A percentile compares a stretch with the other conserved stretches of the same genome.
Conservation (phyloP, 2,888 invertebrate genomes). For the Ceraclea dissimilis region DNA sequence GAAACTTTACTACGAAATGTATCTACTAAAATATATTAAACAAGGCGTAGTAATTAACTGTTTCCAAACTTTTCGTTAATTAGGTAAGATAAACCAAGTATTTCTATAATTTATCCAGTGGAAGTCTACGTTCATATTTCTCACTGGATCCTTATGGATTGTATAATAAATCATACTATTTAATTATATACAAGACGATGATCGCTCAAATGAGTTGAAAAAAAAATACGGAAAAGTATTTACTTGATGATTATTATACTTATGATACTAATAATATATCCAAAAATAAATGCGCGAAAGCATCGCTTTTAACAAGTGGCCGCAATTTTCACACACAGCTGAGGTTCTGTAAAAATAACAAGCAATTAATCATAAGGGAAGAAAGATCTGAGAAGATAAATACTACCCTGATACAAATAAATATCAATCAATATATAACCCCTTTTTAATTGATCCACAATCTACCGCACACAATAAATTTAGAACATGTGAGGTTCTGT, state of each 20-base stretch:
- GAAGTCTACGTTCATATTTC: not conserved
- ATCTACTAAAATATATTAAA: too few relatives aligned
- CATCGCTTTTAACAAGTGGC: not conserved
- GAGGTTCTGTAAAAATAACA: not conserved
- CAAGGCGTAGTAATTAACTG: too few relatives aligned
- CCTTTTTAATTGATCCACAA: not conserved
- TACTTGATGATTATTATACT: not conserved
- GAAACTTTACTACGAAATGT: too few relatives aligned
- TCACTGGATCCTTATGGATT: not conserved
- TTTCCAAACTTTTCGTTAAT: too few relatives aligned
- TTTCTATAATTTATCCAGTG: too few relatives aligned
- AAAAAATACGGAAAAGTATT: not conserved
- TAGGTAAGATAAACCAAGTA: too few relatives aligned
- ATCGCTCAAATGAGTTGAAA: not conserved
- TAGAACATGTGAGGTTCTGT: too few relatives aligned
- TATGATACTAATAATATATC: too few relatives aligned
- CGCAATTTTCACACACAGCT: not conserved
- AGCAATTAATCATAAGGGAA: not conserved
- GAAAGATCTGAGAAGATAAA: not conserved
- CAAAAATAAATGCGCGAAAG: not conserved
- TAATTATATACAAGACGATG: not conserved
- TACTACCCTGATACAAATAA: not conserved
- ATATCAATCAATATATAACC: constrained; percentile 2
- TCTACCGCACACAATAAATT: not conserved
- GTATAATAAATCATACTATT: not conserved